Percentiles rank a stretch among this genome's conserved stretches.
Conservation (phyloP, 2,888 invertebrate genomes). For the Brachypterus glaber region DNA sequence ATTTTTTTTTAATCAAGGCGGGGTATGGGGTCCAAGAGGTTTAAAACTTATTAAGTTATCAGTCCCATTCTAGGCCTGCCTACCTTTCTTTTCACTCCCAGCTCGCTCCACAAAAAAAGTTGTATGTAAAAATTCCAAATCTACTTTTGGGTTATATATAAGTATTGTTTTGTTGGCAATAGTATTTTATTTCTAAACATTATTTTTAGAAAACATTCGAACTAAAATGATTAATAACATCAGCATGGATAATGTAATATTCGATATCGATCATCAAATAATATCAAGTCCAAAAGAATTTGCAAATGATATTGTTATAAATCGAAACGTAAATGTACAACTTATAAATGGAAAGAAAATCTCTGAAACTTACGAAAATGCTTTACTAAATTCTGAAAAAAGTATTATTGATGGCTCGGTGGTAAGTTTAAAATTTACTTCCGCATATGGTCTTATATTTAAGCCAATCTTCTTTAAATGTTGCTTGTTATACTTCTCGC, state of each 20-base stretch:
- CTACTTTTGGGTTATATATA: background rate
- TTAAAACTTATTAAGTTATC: too few species aligned
- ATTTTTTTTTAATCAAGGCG: too few species aligned
- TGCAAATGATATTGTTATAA: slow-evolving; percentile 23
- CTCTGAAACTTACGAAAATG: slow-evolving; percentile 22
- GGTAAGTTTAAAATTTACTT: too few species aligned
- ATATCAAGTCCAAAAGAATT: slow-evolving; percentile 32
- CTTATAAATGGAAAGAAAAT: slow-evolving; percentile 26
- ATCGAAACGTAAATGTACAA: slow-evolving; percentile 25
- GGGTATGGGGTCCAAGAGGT: too few species aligned
- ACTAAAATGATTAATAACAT: slow-evolving; percentile 31
- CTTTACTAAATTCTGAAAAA: slow-evolving; percentile 19
- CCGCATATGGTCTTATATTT: too few species aligned
- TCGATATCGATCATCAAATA: slow-evolving; percentile 29
- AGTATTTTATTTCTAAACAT: background rate
- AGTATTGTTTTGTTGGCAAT: background rate
- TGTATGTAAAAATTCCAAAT: too few species aligned
- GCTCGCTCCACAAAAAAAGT: too few species aligned
- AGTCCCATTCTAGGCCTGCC: too few species aligned
- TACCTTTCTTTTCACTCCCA: too few species aligned
- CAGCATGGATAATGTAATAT: slow-evolving; percentile 29
- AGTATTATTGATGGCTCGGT: too few species aligned
- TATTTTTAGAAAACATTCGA: slow-evolving; percentile 26
- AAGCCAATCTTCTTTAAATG: too few species aligned
- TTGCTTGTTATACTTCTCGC: too few species aligned